These are phyloP conservation scores for Agapornis canus DNA, from an alignment of 2,797 vertebrate genomes.

Conservation along the genomic window DNA sequence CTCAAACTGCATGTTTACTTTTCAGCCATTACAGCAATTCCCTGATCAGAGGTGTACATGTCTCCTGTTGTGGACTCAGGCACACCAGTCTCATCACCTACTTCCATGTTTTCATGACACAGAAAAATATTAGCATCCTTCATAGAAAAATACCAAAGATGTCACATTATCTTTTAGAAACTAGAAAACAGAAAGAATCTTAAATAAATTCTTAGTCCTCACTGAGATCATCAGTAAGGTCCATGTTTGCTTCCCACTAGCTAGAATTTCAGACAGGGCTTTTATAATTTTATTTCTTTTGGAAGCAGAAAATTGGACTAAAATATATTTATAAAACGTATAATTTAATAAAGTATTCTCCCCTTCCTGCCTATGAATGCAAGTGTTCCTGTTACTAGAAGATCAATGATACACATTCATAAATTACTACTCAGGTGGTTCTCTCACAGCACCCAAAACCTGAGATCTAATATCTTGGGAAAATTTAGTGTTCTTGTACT, in stretches of 20 bases:
- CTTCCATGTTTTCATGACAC: fast-evolving
- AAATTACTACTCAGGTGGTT: background rate
- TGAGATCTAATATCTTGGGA: background rate
- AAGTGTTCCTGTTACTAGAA: background rate
- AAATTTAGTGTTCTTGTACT: background rate
- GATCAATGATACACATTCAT: background rate
- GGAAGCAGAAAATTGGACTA: background rate
- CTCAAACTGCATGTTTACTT: background rate
- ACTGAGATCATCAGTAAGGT: background rate
- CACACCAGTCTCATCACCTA: background rate
- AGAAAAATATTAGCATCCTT: background rate
- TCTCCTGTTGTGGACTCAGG: background rate
- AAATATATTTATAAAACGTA: background rate
- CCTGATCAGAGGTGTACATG: fast-evolving
- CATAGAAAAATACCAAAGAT: background rate
- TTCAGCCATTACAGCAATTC: background rate
- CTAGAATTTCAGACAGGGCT: background rate
- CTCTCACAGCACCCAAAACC: background rate
- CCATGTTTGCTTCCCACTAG: background rate
- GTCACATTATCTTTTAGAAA: background rate
- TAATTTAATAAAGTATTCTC: background rate
- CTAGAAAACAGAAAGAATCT: background rate
- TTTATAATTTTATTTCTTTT: background rate
- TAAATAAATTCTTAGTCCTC: background rate
- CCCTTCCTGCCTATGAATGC: background rate